Percentiles rank a stretch among this genome's conserved stretches.
Evolutionary conservation across 1,140 invertebrate species (phyloP).

Genomic region (Trissolcus basalis): DNA sequence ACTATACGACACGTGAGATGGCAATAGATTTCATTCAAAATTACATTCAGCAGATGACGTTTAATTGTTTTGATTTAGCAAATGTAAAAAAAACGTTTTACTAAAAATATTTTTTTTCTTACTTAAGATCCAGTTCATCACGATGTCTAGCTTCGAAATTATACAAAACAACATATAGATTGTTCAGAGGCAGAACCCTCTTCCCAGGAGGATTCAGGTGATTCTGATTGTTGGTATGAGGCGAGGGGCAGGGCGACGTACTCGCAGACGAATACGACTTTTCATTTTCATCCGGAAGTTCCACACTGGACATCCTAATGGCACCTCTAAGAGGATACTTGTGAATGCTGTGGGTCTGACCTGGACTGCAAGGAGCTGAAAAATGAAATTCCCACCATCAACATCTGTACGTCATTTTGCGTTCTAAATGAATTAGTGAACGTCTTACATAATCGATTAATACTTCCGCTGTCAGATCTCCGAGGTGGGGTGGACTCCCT

Average conservation of each 20-base stretch:
- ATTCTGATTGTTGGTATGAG: constrained; percentile 76
- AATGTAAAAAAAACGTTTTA: too few relatives aligned
- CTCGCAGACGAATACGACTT: constrained; percentile 93
- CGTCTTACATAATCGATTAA: constrained; percentile 74
- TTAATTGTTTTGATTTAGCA: too few relatives aligned
- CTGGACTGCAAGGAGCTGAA: constrained; percentile 91
- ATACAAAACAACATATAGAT: constrained; percentile 95
- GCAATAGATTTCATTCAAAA: too few relatives aligned
- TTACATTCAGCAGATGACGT: too few relatives aligned
- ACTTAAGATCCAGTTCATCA: constrained; percentile 95
- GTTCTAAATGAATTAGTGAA: neutral
- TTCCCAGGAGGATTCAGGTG: constrained; percentile 70
- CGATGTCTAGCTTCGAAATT: constrained; percentile 95
- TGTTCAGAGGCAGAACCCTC: constrained; percentile 85
- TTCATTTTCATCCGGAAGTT: constrained; percentile 93
- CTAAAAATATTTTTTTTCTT: constrained; percentile 67
- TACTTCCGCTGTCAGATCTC: constrained; percentile 79
- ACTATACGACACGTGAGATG: too few relatives aligned
- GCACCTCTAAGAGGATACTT: constrained; percentile 77
- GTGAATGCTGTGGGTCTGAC: constrained; percentile 73
- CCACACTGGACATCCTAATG: constrained; percentile 93
- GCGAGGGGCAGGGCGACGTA: constrained; percentile 93
- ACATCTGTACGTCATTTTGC: too few relatives aligned
- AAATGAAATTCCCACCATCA: neutral
- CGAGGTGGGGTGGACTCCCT: constrained; percentile 76